These are phyloP conservation scores for Mylabris sibirica DNA, from an alignment of 2,888 invertebrate species.

Conservation along the genomic window DNA sequence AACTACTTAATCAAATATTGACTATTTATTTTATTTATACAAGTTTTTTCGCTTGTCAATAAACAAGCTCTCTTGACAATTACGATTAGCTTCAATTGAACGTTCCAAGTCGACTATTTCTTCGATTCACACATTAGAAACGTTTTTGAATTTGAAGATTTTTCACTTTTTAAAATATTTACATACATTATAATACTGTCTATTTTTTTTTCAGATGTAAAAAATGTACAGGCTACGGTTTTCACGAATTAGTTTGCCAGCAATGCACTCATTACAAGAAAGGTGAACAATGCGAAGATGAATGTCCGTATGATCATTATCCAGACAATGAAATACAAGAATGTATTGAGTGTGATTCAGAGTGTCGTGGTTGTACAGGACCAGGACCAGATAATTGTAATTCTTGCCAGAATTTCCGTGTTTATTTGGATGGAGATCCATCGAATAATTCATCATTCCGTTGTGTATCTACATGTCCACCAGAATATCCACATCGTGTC, in stretches of 20 bases:
- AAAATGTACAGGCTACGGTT: conserved; percentile 87
- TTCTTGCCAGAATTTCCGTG: conserved; percentile 79
- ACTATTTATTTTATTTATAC: not conserved
- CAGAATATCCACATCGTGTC: conserved; percentile 78
- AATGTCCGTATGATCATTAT: conserved; percentile 86
- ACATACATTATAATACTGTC: not conserved
- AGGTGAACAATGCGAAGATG: conserved; percentile 89
- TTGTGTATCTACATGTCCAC: conserved; percentile 85
- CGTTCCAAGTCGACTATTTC: too few relatives aligned
- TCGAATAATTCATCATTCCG: conserved; percentile 75
- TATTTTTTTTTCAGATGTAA: conserved; percentile 68
- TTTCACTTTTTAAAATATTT: not conserved
- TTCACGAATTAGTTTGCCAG: conserved; percentile 85
- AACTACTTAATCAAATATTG: not conserved
- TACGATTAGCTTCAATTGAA: too few relatives aligned
- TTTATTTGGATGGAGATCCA: conserved; percentile 65
- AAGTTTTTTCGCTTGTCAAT: not conserved
- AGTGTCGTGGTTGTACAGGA: conserved; percentile 87
- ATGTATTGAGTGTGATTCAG: conserved; percentile 79
- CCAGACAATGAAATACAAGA: conserved; percentile 76
- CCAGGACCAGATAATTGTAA: conserved; percentile 78
- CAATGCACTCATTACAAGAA: conserved; percentile 86
- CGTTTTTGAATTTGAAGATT: too few relatives aligned
- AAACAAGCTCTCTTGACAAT: not conserved
- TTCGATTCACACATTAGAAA: too few relatives aligned